Evolutionary conservation across 2,888 invertebrate genomes (phyloP).

Genomic region (Choristoneura rosaceana): DNA sequence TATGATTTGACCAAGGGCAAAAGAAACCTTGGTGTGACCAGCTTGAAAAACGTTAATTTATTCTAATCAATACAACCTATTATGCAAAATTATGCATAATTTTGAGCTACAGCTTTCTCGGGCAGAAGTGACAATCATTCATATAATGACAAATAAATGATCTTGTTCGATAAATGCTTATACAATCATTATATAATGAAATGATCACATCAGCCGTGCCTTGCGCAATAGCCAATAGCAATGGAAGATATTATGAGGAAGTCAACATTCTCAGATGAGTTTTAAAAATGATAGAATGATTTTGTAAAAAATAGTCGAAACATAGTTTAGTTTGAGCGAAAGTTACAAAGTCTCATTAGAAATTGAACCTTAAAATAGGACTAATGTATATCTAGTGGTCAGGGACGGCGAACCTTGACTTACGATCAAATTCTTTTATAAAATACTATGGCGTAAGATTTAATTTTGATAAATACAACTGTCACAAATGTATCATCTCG

Average conservation of each 20-base stretch:
- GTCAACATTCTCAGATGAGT: conserved; percentile 21
- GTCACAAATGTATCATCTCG: too few species aligned
- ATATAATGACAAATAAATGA: not conserved
- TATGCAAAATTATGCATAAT: conserved; percentile 34
- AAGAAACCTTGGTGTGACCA: conserved; percentile 24
- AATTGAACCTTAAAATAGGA: not conserved
- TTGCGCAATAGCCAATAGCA: not conserved
- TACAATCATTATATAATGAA: not conserved
- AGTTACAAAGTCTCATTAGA: conserved; percentile 4
- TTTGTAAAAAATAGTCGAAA: conserved; percentile 3
- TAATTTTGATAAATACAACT: not conserved
- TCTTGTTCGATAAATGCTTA: not conserved
- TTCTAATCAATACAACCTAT: conserved; percentile 33
- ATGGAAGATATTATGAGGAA: conserved; percentile 42
- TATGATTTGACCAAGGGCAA: conserved; percentile 5
- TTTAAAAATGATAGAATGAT: conserved; percentile 27
- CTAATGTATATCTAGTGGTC: not conserved
- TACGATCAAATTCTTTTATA: not conserved
- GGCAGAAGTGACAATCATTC: not conserved
- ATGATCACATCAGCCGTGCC: not conserved
- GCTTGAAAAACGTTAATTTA: conserved; percentile 16
- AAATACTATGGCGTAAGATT: not conserved
- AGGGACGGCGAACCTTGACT: not conserved
- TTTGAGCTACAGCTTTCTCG: conserved; percentile 1
- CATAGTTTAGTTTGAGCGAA: conserved; percentile 14